phyloP scores from a whole-genome alignment of 1,140 invertebrate species.

The Drosophila miranda region DNA sequence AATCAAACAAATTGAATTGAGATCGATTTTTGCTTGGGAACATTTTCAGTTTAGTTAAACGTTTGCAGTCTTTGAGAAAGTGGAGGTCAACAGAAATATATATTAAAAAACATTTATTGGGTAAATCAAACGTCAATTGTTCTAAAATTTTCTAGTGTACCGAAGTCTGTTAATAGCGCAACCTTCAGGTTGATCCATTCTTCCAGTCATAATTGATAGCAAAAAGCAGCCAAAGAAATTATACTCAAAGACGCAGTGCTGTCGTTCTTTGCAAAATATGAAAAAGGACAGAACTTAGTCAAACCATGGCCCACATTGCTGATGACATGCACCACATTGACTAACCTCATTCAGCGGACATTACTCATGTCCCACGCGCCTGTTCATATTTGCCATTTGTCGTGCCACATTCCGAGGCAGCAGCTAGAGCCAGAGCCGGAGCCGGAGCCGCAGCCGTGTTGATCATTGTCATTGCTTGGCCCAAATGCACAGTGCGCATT shows the following conservation, averaged over 20 bases:
- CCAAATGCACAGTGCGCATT: constrained; percentile 66
- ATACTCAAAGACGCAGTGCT: too few species aligned
- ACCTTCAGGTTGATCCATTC: too few species aligned
- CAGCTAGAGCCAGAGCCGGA: background rate
- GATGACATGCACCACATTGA: constrained; percentile 31
- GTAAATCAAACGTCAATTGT: too few species aligned
- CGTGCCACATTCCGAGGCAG: constrained; percentile 33
- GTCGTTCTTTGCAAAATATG: background rate
- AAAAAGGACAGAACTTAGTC: background rate
- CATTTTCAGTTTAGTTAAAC: constrained; percentile 44
- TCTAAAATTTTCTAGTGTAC: too few species aligned
- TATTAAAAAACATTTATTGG: too few species aligned
- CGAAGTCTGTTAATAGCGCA: too few species aligned
- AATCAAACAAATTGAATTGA: constrained; percentile 78
- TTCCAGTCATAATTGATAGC: too few species aligned
- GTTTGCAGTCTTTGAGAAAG: too few species aligned
- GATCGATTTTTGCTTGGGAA: constrained; percentile 62
- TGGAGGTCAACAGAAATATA: too few species aligned
- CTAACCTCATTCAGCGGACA: constrained; percentile 35
- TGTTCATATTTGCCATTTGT: constrained; percentile 52
- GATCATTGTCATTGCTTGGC: constrained; percentile 59
- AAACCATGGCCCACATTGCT: background rate
- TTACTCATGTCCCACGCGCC: constrained; percentile 1
- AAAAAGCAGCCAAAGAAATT: too few species aligned
- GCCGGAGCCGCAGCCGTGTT: constrained; percentile 8